phyloP scores from a whole-genome alignment of 2,888 invertebrate genomes.

The Platycheirus albimanus region DNA sequence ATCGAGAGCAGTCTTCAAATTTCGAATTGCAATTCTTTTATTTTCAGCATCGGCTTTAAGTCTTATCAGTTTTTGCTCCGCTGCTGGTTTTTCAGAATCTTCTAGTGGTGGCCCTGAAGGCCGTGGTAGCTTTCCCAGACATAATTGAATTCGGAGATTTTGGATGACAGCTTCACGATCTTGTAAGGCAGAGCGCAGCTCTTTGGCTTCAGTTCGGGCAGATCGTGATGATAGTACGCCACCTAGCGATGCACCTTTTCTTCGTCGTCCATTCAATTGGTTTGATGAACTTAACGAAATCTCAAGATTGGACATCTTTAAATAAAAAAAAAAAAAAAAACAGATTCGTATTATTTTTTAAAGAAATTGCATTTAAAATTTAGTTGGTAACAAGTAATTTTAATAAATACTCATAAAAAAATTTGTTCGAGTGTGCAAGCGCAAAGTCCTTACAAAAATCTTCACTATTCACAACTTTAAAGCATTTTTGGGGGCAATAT shows the following conservation, averaged over 20 bases:
- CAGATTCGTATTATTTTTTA: too few species aligned
- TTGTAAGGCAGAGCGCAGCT: conserved; percentile 87
- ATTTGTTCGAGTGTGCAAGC: too few species aligned
- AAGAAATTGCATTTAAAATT: too few species aligned
- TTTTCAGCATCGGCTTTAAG: conserved; percentile 89
- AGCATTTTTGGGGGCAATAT: too few species aligned
- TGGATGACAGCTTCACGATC: conserved; percentile 94
- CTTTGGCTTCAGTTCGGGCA: conserved; percentile 83
- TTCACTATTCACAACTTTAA: too few species aligned
- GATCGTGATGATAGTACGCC: conserved; percentile 79
- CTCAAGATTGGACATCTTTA: conserved; percentile 94
- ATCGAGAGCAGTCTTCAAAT: conserved; percentile 90
- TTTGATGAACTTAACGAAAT: conserved; percentile 89
- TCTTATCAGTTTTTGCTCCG: conserved; percentile 85
- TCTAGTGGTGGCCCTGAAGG: conserved; percentile 83
- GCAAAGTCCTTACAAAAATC: too few species aligned
- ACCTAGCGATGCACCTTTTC: conserved; percentile 82
- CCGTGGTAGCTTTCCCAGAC: conserved; percentile 81
- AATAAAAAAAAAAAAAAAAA: too few species aligned
- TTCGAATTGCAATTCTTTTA: conserved; percentile 90
- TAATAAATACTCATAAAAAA: too few species aligned
- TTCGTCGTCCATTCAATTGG: conserved; percentile 84
- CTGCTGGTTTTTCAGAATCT: conserved; percentile 84
- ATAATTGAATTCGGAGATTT: conserved; percentile 83
- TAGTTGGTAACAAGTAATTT: too few species aligned